A percentile compares a stretch with the other conserved stretches of the same genome.
Conservation (phyloP, 2,888 invertebrate species). For the Leucozona laternaria region DNA sequence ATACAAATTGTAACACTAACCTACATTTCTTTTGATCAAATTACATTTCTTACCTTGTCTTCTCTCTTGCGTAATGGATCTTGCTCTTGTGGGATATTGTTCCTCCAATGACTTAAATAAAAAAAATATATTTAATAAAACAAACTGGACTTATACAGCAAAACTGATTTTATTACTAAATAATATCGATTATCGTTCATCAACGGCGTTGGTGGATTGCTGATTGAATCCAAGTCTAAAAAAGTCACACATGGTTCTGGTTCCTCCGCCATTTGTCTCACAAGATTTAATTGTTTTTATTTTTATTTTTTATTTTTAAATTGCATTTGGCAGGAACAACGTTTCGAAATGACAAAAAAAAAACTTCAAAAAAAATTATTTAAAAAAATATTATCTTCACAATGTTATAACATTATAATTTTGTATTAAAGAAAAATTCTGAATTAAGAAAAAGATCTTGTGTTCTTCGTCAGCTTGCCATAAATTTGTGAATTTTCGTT, state of each 20-base stretch:
- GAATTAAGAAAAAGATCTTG: not conserved
- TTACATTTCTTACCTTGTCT: not conserved
- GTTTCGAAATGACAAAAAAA: not conserved
- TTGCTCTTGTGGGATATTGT: not conserved
- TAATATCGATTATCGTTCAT: slow-evolving; percentile 7
- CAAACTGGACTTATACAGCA: not conserved
- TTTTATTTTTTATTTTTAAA: not conserved
- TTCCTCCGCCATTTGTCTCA: slow-evolving; percentile 42
- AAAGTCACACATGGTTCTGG: slow-evolving; percentile 36
- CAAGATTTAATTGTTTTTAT: not conserved
- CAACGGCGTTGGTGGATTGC: not conserved
- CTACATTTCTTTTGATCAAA: not conserved
- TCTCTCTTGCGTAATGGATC: not conserved
- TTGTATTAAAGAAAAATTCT: not conserved
- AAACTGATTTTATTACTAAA: slow-evolving; percentile 6
- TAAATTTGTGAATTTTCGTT: slow-evolving; percentile 18
- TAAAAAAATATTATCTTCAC: not conserved
- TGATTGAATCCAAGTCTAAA: slow-evolving; percentile 11
- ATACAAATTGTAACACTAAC: not conserved
- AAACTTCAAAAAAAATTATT: not conserved
- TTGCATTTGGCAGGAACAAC: slow-evolving; percentile 4
- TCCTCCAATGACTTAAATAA: slow-evolving; percentile 33
- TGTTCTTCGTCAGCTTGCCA: slow-evolving; percentile 21
- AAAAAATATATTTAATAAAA: not conserved
- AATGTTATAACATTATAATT: not conserved